Conservation (phyloP, 2,113 vertebrate genomes). For the Nothoprocta perdicaria region DNA sequence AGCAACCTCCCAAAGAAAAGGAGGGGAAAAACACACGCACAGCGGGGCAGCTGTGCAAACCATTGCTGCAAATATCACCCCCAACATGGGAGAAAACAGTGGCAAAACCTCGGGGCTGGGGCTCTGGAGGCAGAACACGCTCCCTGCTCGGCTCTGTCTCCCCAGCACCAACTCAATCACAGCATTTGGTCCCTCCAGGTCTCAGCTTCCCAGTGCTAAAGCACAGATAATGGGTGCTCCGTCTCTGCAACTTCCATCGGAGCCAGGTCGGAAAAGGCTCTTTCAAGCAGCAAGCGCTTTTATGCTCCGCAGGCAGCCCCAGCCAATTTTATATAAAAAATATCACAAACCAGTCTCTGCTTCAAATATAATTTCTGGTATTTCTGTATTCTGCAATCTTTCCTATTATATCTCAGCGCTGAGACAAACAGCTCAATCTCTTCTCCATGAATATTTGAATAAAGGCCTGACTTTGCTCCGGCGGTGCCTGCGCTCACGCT, state of each 20-base stretch:
- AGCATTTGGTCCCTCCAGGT: no score
- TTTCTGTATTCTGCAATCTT: background rate
- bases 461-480: background rate
- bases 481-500: background rate
- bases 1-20: background rate
- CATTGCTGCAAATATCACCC: no score
- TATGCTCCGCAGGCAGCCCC: background rate
- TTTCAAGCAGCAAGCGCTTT: background rate
- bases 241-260: background rate
- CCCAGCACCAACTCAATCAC: accelerated
- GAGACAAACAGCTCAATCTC: background rate
- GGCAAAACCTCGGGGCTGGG: background rate
- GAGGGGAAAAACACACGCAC: background rate
- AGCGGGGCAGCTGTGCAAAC: background rate
- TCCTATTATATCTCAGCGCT: background rate
- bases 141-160: accelerated
- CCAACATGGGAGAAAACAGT: no score
- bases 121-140: background rate
- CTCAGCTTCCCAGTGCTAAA: accelerated
- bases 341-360: accelerated
- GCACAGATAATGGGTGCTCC: background rate
- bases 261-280: accelerated
- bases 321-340: background rate
- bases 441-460: background rate
- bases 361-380: background rate